These are phyloP conservation scores for Trachops cirrhosus DNA, from an alignment of 2,797 vertebrate genomes.

Conservation along the genomic window DNA sequence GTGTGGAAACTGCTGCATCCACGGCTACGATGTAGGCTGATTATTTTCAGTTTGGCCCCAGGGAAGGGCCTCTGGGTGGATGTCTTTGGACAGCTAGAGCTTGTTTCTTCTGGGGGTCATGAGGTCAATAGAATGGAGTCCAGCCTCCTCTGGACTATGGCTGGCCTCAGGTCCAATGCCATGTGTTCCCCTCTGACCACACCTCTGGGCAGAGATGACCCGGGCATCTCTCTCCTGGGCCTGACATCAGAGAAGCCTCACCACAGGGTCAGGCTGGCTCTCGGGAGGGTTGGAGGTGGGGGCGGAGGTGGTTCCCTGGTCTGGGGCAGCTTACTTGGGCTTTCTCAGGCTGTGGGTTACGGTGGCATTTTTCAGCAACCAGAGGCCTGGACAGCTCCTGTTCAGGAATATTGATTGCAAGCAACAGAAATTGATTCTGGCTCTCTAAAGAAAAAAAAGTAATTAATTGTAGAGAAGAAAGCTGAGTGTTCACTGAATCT, in stretches of 20 bases:
- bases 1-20: not conserved
- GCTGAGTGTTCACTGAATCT: not conserved
- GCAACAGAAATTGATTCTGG: not conserved
- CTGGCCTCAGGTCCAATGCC: not conserved
- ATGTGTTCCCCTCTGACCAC: not conserved
- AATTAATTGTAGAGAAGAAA: not conserved
- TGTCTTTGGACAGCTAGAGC: not conserved
- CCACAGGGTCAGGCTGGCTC: not conserved
- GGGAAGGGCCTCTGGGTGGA: not conserved
- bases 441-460: not conserved
- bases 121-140: not conserved
- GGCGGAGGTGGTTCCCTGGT: not conserved
- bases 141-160: not conserved
- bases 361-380: not conserved
- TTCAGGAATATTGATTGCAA: not conserved
- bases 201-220: not conserved
- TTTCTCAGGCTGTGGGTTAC: not conserved
- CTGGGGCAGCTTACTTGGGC: not conserved
- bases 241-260: not conserved
- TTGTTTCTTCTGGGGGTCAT: not conserved
- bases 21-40: not conserved
- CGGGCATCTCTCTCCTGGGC: not conserved
- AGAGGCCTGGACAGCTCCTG: not conserved
- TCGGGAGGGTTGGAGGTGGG: not conserved
- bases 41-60: not conserved